These are phyloP conservation scores for Agraylea sexmaculata DNA, from an alignment of 1,140 invertebrate genomes.

Conservation along the genomic window DNA sequence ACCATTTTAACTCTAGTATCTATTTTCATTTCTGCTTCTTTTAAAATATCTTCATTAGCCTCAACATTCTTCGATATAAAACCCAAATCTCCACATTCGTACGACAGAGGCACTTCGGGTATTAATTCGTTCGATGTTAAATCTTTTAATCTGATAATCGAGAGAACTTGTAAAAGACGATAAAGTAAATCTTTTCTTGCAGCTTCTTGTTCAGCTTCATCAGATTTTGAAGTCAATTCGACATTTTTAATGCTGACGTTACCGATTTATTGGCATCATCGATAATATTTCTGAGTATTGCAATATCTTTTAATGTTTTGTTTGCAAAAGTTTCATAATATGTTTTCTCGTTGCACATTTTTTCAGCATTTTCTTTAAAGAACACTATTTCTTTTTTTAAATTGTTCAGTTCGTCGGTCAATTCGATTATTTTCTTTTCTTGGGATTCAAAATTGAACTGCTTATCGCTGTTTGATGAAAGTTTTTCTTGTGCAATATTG, in stretches of 20 bases:
- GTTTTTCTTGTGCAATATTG: conserved; percentile 31
- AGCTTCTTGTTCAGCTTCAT: conserved; percentile 31
- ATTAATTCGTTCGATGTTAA: conserved; percentile 25
- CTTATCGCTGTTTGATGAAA: conserved; percentile 29
- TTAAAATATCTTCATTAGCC: not conserved
- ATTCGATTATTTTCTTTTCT: conserved; percentile 30
- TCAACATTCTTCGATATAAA: conserved; percentile 36
- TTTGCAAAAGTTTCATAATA: conserved; percentile 34
- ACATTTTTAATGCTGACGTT: conserved; percentile 43
- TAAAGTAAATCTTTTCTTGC: conserved; percentile 41
- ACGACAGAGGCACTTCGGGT: conserved; percentile 32
- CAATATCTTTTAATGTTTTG: conserved; percentile 40
- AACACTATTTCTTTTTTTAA: conserved; percentile 37
- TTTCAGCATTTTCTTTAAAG: conserved; percentile 47
- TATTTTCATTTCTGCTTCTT: conserved; percentile 1
- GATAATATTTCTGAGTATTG: conserved; percentile 42
- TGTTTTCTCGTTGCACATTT: conserved; percentile 35
- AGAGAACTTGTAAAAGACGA: conserved; percentile 39
- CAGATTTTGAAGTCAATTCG: conserved; percentile 29
- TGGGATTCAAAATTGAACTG: conserved; percentile 33
- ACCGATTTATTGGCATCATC: conserved; percentile 46
- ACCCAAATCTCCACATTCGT: conserved; percentile 44
- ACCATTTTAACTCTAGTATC: too few species aligned
- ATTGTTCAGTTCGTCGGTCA: conserved; percentile 32
- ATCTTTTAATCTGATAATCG: conserved; percentile 22